Evolutionary conservation across 2,113 vertebrate genomes (phyloP).

Genomic region (Lagopus muta): DNA sequence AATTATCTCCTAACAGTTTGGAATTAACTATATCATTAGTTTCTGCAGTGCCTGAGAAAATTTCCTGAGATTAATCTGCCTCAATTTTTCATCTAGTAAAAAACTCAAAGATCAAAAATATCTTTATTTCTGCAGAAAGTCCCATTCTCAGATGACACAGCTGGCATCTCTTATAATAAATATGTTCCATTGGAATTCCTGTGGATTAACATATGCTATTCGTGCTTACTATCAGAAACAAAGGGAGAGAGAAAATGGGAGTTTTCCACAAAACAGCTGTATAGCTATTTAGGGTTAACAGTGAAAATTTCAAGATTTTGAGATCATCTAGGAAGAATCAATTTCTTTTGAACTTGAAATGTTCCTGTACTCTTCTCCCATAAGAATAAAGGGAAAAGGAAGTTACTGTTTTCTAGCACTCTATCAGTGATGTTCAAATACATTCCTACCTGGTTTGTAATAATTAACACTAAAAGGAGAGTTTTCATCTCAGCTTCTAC

Average conservation of each 20-base stretch:
- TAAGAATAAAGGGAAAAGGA: rapidly evolving
- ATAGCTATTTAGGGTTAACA: neutral
- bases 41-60: neutral
- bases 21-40: neutral
- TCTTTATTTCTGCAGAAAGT: neutral
- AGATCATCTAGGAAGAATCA: neutral
- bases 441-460: neutral
- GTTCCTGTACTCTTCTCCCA: neutral
- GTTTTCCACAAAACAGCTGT: neutral
- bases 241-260: neutral
- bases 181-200: neutral
- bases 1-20: neutral
- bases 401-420: neutral
- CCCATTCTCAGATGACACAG: neutral
- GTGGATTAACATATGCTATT: neutral
- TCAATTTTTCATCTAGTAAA: neutral
- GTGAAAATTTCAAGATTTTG: neutral
- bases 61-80: neutral
- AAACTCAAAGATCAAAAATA: neutral
- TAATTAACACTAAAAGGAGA: slow-evolving; percentile 31
- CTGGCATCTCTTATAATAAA: neutral
- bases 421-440: neutral
- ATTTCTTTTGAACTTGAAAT: neutral
- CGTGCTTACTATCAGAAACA: neutral
- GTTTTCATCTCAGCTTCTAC: slow-evolving; percentile 6